Evolutionary conservation across 2,888 invertebrate species (phyloP).

Genomic region (Trypoxylon attenuatum): DNA sequence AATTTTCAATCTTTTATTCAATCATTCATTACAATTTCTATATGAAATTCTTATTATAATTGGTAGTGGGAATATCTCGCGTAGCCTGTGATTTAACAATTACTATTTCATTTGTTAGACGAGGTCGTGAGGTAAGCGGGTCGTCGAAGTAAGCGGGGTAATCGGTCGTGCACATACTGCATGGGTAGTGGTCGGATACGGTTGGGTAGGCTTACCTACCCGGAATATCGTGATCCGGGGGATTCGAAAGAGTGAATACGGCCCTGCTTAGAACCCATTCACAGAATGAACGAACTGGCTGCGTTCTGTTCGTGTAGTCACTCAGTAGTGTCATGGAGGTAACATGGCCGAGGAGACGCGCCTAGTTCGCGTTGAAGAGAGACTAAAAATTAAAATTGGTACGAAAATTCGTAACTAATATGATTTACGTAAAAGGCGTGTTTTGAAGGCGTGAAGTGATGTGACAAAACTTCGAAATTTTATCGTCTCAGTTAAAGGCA

Average conservation of each 20-base stretch:
- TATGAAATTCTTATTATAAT: no score
- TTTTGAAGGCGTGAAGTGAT: background rate
- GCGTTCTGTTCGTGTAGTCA: constrained; percentile 66
- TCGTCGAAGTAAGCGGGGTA: background rate
- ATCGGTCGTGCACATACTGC: background rate
- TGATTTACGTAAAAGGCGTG: constrained; percentile 14
- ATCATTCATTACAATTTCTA: no score
- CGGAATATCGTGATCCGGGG: background rate
- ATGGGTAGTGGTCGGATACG: no score
- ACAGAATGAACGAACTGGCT: constrained; percentile 67
- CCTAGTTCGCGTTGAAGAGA: constrained; percentile 94
- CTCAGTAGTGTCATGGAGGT: constrained; percentile 82
- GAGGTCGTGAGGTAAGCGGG: background rate
- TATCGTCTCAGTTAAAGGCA: background rate
- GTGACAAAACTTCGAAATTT: constrained; percentile 4
- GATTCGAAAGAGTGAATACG: constrained; percentile 35
- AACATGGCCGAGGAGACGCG: constrained; percentile 94
- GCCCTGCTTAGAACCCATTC: constrained; percentile 64
- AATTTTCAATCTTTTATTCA: no score
- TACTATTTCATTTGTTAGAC: background rate
- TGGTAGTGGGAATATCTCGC: no score
- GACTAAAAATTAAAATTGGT: constrained; percentile 96
- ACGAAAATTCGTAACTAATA: constrained; percentile 71
- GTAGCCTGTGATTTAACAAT: no score
- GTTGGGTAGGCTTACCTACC: no score